phyloP scores from a whole-genome alignment of 2,797 vertebrate species.

The Karalla daura region DNA sequence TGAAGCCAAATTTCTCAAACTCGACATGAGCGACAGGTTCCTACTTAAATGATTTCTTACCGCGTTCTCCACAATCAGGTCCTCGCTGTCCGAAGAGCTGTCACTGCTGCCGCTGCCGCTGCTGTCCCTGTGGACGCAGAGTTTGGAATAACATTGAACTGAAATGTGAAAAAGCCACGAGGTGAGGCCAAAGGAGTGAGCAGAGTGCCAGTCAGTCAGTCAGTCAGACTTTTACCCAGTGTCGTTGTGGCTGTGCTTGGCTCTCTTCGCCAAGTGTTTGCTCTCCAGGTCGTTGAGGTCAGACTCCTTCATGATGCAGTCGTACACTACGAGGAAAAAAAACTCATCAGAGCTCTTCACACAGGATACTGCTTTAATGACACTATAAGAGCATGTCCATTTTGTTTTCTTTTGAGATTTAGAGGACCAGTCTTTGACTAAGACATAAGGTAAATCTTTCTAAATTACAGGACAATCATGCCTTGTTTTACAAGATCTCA shows the following conservation, averaged over 20 bases:
- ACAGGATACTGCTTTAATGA: neutral
- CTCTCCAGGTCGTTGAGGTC: conserved; percentile 82
- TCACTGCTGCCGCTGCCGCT: conserved; percentile 82
- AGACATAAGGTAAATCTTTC: too few relatives aligned
- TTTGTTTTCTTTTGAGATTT: too few relatives aligned
- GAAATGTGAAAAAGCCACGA: neutral
- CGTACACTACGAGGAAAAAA: conserved; percentile 87
- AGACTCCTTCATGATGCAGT: conserved; percentile 83
- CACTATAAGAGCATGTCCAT: too few relatives aligned
- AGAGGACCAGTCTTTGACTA: too few relatives aligned
- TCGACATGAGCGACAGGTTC: neutral
- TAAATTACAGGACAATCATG: too few relatives aligned
- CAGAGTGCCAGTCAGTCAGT: too few relatives aligned
- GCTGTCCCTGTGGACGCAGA: conserved; percentile 72
- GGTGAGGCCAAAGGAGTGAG: too few relatives aligned
- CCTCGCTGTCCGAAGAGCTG: conserved; percentile 82
- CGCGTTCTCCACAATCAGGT: conserved; percentile 81
- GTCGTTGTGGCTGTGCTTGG: conserved; percentile 79
- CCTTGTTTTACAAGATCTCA: too few relatives aligned
- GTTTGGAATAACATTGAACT: neutral
- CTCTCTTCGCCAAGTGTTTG: conserved; percentile 89
- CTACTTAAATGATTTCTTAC: conserved; percentile 75
- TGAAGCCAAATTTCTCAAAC: neutral
- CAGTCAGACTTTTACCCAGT: conserved; percentile 79
- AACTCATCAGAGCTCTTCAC: too few relatives aligned